Evolutionary conservation across 2,797 vertebrate species (phyloP).

Genomic region (Myotis myotis): DNA sequence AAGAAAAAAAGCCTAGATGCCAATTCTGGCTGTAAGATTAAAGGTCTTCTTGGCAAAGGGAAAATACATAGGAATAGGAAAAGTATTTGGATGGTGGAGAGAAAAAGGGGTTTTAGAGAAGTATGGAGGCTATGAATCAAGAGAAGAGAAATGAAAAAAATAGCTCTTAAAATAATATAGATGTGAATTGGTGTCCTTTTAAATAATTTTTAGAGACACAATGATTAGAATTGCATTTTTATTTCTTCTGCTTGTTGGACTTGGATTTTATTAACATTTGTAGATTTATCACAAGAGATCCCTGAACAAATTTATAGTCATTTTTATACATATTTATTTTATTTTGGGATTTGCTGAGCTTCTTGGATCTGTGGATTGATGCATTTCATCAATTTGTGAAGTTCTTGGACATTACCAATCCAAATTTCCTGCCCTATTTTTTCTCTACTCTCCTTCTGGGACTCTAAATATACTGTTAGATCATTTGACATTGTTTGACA

Average conservation of each 20-base stretch:
- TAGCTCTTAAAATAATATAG: neutral
- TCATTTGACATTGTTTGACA: neutral
- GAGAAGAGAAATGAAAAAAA: neutral
- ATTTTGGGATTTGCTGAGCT: neutral
- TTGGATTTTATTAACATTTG: neutral
- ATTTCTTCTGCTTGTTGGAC: neutral
- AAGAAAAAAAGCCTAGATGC: neutral
- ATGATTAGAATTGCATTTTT: constrained; percentile 27
- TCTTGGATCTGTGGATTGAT: neutral
- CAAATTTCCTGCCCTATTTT: neutral
- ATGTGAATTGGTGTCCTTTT: neutral
- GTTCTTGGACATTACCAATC: neutral
- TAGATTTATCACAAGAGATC: neutral
- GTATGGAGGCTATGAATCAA: neutral
- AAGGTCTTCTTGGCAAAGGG: neutral
- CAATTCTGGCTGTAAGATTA: neutral
- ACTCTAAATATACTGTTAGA: neutral
- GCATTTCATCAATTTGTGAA: neutral
- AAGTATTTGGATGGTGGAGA: neutral
- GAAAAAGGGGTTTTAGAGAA: neutral
- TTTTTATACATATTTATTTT: neutral
- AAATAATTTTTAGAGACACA: neutral
- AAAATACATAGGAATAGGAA: neutral
- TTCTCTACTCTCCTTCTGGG: neutral
- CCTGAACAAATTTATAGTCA: neutral